Evolutionary conservation across 2,888 invertebrate genomes (phyloP), one percentile per base, ranked within the genome.

Genomic region (Carcina quercana): DNA sequence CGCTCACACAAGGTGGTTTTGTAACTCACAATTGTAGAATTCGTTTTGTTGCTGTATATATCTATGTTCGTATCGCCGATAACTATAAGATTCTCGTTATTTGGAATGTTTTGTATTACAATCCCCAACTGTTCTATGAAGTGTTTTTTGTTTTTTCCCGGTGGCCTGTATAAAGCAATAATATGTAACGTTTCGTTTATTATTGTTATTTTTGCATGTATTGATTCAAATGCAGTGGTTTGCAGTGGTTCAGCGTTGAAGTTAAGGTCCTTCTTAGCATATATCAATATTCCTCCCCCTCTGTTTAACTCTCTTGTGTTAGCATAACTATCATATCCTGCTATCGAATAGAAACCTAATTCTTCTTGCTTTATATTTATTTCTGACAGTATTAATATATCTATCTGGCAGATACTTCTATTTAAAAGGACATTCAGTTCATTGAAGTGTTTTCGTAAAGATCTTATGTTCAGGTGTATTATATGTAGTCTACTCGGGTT

Each of bases 391-490:
- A 25, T 12, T 2, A 25, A 3, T 5, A 25, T 12, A 25, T 25
- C 25, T 13, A 13, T 7, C 3, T 3, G 13, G 5, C n/a, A 4
- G 5, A 12, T 12, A 11, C 5, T 3, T 13, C 2, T 2, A 3
- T 13, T 25, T 13, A 25, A 3, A 12, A 25, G 8, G 5, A 25
- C 13, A 3, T 6, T 5, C 3, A 25, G 13, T 13, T 25, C 13
- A 13, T 27, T 27, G 11, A 15, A 27, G 6, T 27, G 15, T 15
- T 27, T 27, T 7, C 27, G 7, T 12, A 27, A n/a, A 3, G 27
- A 27, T 27, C 27, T n/a, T 12, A 27, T 27, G 17, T 27, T 27
- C 6, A 27, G 11, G 11, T 27, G 27, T 8, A 27, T 10, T 15
- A 15, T 27, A 27, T 15, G n/a, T 21, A 21, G 10, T 21, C 3